Percentiles rank a stretch among this genome's conserved stretches.
phyloP scores from a whole-genome alignment of 2,113 vertebrate species.

The Saccopteryx bilineata region DNA sequence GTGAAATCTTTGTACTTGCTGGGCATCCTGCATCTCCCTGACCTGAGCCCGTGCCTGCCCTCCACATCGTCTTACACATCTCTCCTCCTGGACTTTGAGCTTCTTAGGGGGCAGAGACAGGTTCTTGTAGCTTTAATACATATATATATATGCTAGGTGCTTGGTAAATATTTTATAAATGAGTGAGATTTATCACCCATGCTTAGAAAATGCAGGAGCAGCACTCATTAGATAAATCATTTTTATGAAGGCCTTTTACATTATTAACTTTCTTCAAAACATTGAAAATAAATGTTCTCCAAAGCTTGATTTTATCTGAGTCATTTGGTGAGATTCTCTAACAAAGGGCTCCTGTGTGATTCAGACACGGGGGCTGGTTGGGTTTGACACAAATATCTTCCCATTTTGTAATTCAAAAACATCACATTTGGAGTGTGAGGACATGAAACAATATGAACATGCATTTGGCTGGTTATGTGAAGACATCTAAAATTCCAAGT shows the following conservation, averaged over 20 bases:
- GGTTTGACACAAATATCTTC: slow-evolving; percentile 69
- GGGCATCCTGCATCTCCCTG: not conserved
- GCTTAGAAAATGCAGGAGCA: not conserved
- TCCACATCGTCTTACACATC: not conserved
- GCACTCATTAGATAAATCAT: not conserved
- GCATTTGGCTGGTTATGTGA: slow-evolving; percentile 17
- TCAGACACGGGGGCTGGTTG: slow-evolving; percentile 45
- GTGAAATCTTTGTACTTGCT: not conserved
- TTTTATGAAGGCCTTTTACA: not conserved
- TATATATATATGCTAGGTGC: not conserved
- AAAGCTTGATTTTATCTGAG: not conserved
- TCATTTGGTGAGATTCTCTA: slow-evolving; percentile 52
- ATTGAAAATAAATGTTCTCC: not conserved
- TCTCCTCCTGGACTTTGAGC: not conserved
- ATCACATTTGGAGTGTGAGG: slow-evolving; percentile 37
- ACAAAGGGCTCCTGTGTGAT: slow-evolving; percentile 65
- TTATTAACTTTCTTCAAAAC: not conserved
- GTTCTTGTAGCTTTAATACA: not conserved
- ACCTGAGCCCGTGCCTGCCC: not conserved
- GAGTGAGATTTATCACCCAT: not conserved
- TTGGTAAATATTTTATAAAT: not conserved
- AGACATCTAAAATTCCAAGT: slow-evolving; percentile 51
- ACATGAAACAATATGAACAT: slow-evolving; percentile 10
- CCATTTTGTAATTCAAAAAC: slow-evolving; percentile 41
- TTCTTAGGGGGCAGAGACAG: not conserved